Conservation (phyloP, 2,888 invertebrate genomes). For the Drosophila sordidapex region DNA sequence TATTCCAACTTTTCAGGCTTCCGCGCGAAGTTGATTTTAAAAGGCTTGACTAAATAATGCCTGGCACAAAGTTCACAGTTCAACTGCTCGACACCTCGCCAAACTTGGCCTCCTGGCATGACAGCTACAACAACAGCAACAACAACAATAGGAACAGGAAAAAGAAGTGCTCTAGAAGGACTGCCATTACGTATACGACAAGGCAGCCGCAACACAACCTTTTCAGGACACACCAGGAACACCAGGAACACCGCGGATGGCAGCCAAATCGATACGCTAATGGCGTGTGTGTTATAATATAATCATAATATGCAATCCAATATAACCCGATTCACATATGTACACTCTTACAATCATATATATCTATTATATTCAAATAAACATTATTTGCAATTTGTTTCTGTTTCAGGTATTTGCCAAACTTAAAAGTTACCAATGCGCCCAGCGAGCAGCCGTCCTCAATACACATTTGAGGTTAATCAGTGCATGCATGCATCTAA, state of each 20-base stretch:
- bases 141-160: background rate
- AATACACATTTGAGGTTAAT: background rate
- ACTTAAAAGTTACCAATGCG: background rate
- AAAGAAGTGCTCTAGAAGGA: background rate
- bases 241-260: background rate
- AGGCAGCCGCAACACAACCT: slow-evolving; percentile 36
- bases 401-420: background rate
- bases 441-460: background rate
- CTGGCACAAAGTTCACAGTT: slow-evolving; percentile 17
- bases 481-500: background rate
- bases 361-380: background rate
- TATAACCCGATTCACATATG: background rate
- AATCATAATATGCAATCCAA: background rate
- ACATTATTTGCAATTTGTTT: background rate
- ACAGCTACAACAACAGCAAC: slow-evolving; percentile 14
- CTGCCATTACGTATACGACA: slow-evolving; percentile 41
- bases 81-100: slow-evolving; percentile 6
- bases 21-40: slow-evolving; percentile 12
- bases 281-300: slow-evolving; percentile 30
- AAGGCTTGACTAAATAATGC: slow-evolving; percentile 5
- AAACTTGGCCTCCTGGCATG: slow-evolving; percentile 2
- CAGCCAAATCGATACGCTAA: slow-evolving; percentile 30
- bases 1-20: slow-evolving; percentile 31
- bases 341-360: background rate
- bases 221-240: slow-evolving; percentile 2